Base-by-base conservation (phyloP, 2,113 vertebrate genomes). In the Synodontis membranacea region DNA sequence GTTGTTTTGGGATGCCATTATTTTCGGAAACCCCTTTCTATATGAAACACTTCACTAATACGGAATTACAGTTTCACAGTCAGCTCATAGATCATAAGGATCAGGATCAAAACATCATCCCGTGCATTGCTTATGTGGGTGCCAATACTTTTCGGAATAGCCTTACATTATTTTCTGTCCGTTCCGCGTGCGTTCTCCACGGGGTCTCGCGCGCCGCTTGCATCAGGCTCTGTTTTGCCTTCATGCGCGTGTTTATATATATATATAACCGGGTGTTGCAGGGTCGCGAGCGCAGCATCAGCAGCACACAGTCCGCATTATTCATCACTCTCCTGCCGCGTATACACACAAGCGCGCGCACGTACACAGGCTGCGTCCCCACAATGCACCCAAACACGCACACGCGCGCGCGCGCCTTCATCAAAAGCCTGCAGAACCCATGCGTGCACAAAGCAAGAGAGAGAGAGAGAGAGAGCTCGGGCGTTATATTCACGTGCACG, bases 401-500 rank as follows among this genome's bases (percentile, higher is more conserved):
- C 44, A 17, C 44, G 42, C 60, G 17, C 31, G 42, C 64, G 64
- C 48, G 82, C 81, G 23, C 79, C 34, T 5, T 39, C 37, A 39
- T 80, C 19, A 58, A 80, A 62, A 81, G 23, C 79, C 80, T 19
- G 80, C 80, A 62, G 80, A 46, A 68, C n/a, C 10, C 60, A 86
- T 31, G 39, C 42, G 60, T 48, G 80, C 80, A 48, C 28, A 82
- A 80, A 68, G 60, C 84, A 79, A 28, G 58, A 28, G 60, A n/a
- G n/a, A n/a, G 68, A n/a, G 66, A 42, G 23, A 37, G 23, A 25
- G 5, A 68, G 37, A 54, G 48, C 75, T 80, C 72, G 56, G 72
- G 60, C 58, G 42, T 84, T 66, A 19, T 87, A n/a, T 70, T 79
- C 82, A 48, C 44, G 60, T 80, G 76, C 72, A 48, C 44, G 72